Percentiles rank a stretch among this genome's conserved stretches.
phyloP scores from a whole-genome alignment of 37 sponge, comb jelly and placozoan genomes.

The Geodia barretti region DNA sequence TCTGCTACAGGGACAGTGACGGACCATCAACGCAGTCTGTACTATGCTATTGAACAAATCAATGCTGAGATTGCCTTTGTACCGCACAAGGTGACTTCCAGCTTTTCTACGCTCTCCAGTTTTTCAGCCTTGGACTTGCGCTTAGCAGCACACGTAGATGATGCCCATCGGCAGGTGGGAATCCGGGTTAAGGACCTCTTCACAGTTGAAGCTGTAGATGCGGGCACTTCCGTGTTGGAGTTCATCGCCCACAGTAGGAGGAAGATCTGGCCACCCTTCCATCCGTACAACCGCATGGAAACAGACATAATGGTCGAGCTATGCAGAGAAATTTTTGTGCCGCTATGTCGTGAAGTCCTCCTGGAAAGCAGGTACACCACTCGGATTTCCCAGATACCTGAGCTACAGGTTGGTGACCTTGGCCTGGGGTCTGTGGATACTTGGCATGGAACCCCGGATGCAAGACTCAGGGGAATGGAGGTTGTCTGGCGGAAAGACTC shows the following conservation, averaged over 20 bases:
- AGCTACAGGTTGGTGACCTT: slow-evolving; percentile 1
- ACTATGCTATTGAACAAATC: neutral
- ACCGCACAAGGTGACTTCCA: neutral
- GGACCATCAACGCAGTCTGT: neutral
- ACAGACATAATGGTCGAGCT: slow-evolving; percentile 2
- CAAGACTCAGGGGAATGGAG: neutral
- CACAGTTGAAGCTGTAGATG: neutral
- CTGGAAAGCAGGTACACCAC: slow-evolving; percentile 10
- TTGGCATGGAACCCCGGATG: slow-evolving; percentile 1
- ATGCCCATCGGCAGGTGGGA: neutral
- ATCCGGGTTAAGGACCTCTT: neutral
- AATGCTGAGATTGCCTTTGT: neutral
- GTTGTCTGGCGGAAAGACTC: neutral
- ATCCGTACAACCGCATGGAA: neutral
- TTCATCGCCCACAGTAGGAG: neutral
- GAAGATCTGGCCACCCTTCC: slow-evolving; percentile 5
- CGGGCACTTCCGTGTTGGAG: neutral
- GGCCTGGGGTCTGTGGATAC: neutral
- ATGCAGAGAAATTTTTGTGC: neutral
- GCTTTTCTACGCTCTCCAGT: neutral
- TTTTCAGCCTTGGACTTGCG: neutral
- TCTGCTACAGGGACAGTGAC: neutral
- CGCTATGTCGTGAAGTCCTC: neutral
- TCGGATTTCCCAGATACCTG: neutral
- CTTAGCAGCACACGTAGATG: neutral